Conservation (phyloP, 2,888 invertebrate genomes). For the Eilema depressum region DNA sequence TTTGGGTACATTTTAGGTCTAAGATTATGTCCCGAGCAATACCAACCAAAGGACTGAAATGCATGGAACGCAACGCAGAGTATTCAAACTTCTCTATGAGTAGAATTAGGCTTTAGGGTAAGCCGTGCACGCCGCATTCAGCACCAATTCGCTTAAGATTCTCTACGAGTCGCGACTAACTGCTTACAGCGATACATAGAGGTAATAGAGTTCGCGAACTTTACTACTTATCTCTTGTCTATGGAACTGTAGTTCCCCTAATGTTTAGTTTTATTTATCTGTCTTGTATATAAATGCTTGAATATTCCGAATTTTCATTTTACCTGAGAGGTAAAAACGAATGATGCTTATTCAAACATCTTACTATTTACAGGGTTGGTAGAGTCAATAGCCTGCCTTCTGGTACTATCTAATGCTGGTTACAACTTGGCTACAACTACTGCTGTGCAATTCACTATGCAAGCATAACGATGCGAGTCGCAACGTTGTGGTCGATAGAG, state of each 20-base stretch:
- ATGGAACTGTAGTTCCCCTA: neutral
- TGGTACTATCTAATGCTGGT: too few species aligned
- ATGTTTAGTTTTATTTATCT: constrained; percentile 17
- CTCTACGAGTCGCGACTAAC: constrained; percentile 29
- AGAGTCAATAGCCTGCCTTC: neutral
- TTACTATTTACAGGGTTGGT: neutral
- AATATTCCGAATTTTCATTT: neutral
- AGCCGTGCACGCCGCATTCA: constrained; percentile 25
- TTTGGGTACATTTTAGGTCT: too few species aligned
- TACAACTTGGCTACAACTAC: too few species aligned
- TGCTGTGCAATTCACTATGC: too few species aligned
- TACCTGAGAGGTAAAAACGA: neutral
- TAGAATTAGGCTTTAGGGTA: constrained; percentile 14
- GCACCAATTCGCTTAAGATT: constrained; percentile 39
- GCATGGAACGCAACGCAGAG: neutral
- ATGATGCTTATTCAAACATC: neutral
- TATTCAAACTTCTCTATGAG: constrained; percentile 3
- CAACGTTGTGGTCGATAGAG: too few species aligned
- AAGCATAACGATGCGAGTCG: too few species aligned
- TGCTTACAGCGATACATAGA: constrained; percentile 40
- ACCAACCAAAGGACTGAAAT: neutral
- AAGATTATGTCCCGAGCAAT: too few species aligned
- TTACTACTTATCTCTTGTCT: constrained; percentile 33
- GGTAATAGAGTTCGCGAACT: constrained; percentile 51
- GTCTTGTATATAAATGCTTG: neutral